Evolutionary conservation across 2,888 invertebrate genomes (phyloP), one percentile per base, ranked within the genome.

Genomic region (Polyploca ridens): DNA sequence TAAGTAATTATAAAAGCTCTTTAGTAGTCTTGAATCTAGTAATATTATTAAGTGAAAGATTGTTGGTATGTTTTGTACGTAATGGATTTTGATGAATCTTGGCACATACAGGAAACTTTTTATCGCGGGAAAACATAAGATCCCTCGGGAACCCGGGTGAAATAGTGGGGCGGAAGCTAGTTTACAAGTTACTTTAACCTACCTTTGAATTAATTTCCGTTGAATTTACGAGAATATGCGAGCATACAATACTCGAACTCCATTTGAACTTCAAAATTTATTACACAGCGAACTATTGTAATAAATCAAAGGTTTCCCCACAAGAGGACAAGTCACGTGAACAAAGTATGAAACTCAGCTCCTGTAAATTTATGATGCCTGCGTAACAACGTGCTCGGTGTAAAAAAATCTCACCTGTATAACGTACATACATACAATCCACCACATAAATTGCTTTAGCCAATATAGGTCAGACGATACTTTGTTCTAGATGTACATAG

Each of bases 211-310:
- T 1, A 41, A 13, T 41, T 41, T 41, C 41, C 41, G 1, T 2
- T 13, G 41, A 41, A 38, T 38, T 38, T 38, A 38, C 38, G 8
- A 38, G 38, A 13, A n/a, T 46, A 46, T 46, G 6, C n/a, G 46
- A 14, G n/a, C 46, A 46, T n/a, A 46, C 46, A 46, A 64, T 33
- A 60, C 54, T 49, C 62, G 44, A 62, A 66, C 61, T 62, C 62
- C 13, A 57, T 60, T 58, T 35, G 16, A 54, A 19, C 62, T 63
- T 62, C 41, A 41, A 63, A 62, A 44, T 64, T 63, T 67, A 65
- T 54, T 54, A 46, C 46, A 16, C 27, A 64, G 44, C 60, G 33
- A 54, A 54, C 54, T 54, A 44, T 16, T 46, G 44, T 41, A 65
- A 57, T 65, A 60, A 60, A 60, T 60, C 54, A 54, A 19, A 7